Conservation (phyloP, 2,113 vertebrate genomes). For the Callipepla californica region DNA sequence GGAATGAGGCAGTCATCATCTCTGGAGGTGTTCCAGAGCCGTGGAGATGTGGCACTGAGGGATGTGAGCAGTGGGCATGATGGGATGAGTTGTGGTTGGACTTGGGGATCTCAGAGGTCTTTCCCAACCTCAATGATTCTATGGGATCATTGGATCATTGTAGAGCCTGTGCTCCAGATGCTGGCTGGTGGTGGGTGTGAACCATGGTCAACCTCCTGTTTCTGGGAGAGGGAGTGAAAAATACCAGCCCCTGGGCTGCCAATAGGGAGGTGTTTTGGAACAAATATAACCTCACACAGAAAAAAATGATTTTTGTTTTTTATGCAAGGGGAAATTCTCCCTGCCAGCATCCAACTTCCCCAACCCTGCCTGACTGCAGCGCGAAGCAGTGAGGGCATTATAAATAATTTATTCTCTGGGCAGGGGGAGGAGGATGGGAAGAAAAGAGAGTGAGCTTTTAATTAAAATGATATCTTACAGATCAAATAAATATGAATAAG, state of each 20-base stretch:
- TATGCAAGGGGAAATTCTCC: not conserved
- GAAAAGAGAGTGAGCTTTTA: slow-evolving; percentile 38
- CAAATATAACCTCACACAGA: rapidly evolving
- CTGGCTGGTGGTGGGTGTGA: not conserved
- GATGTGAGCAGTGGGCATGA: too few relatives aligned
- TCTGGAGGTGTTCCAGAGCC: too few relatives aligned
- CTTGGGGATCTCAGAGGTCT: too few relatives aligned
- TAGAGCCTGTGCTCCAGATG: too few relatives aligned
- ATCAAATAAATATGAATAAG: slow-evolving; percentile 72
- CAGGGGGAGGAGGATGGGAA: not conserved
- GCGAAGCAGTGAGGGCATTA: not conserved
- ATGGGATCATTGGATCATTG: too few relatives aligned
- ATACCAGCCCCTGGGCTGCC: not conserved
- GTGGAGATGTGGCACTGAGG: too few relatives aligned
- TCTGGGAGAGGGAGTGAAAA: rapidly evolving
- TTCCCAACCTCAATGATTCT: too few relatives aligned
- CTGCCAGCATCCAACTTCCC: not conserved
- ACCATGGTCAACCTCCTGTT: not conserved
- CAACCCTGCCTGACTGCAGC: rapidly evolving
- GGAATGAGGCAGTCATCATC: too few relatives aligned
- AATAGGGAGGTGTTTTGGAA: not conserved
- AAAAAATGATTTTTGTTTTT: not conserved
- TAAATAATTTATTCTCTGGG: slow-evolving; percentile 53
- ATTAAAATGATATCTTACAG: slow-evolving; percentile 65
- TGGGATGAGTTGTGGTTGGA: too few relatives aligned